Evolutionary conservation across 2,113 vertebrate species (phyloP).

Genomic region (Clarias macrocephalus): DNA sequence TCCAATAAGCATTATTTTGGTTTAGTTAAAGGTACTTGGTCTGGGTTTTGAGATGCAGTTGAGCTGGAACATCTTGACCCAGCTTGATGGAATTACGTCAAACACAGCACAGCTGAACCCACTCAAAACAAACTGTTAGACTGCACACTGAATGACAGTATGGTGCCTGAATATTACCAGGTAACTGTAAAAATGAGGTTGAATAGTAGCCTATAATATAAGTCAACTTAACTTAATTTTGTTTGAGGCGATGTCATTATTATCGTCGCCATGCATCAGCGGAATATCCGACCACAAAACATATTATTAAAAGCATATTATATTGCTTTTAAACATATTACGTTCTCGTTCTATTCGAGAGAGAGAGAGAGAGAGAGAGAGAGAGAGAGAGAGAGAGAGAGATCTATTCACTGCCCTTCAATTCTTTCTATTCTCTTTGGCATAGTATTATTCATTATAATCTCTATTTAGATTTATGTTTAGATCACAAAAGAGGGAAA

Average conservation of each 20-base stretch:
- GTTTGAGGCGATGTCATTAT: background rate
- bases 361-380: background rate
- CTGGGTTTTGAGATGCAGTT: background rate
- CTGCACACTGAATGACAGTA: background rate
- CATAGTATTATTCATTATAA: background rate
- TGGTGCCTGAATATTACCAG: background rate
- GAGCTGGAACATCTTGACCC: background rate
- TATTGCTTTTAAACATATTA: background rate
- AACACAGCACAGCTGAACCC: background rate
- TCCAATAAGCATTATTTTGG: background rate
- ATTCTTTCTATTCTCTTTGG: background rate
- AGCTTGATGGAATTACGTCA: background rate
- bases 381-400: no score
- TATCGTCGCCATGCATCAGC: background rate
- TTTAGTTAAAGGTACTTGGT: background rate
- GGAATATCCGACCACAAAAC: background rate
- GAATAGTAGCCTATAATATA: background rate
- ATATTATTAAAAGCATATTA: no score
- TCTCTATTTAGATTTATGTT: background rate
- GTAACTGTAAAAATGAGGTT: background rate
- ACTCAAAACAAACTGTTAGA: background rate
- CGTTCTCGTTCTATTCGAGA: background rate
- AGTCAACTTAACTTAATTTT: background rate
- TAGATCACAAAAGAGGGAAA: background rate
- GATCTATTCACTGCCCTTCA: background rate